These are phyloP conservation scores for Mustela erminea DNA, from an alignment of 2,797 vertebrate species.

Conservation along the genomic window DNA sequence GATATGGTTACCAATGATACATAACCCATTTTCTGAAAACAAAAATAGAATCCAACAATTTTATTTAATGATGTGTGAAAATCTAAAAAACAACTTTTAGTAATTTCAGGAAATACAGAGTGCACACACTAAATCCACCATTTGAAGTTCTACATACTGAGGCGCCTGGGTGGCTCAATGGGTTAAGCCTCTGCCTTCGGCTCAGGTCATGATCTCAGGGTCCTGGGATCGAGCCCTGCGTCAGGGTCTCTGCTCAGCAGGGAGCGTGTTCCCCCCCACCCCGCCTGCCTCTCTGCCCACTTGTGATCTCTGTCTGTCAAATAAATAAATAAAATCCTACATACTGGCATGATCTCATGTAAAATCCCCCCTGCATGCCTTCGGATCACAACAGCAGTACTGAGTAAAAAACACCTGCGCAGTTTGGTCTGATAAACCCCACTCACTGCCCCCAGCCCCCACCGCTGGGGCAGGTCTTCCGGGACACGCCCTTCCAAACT, in stretches of 20 bases:
- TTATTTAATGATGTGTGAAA: neutral
- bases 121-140: rapidly evolving
- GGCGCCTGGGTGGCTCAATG: too few relatives aligned
- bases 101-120: rapidly evolving
- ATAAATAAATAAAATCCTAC: too few relatives aligned
- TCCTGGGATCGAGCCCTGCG: too few relatives aligned
- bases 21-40: neutral
- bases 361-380: rapidly evolving
- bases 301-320: too few relatives aligned
- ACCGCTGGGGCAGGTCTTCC: neutral
- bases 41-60: neutral
- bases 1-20: constrained; percentile 31
- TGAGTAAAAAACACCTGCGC: rapidly evolving
- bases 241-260: too few relatives aligned
- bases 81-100: neutral
- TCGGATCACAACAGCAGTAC: too few relatives aligned
- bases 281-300: too few relatives aligned
- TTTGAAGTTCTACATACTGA: too few relatives aligned
- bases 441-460: neutral
- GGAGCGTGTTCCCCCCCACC: too few relatives aligned
- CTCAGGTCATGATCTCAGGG: too few relatives aligned
- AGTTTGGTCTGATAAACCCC: rapidly evolving
- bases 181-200: too few relatives aligned
- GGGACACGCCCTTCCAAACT: rapidly evolving
- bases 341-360: too few relatives aligned